Conservation (phyloP, 2,888 invertebrate species). For the Eurytoma adleriae region DNA sequence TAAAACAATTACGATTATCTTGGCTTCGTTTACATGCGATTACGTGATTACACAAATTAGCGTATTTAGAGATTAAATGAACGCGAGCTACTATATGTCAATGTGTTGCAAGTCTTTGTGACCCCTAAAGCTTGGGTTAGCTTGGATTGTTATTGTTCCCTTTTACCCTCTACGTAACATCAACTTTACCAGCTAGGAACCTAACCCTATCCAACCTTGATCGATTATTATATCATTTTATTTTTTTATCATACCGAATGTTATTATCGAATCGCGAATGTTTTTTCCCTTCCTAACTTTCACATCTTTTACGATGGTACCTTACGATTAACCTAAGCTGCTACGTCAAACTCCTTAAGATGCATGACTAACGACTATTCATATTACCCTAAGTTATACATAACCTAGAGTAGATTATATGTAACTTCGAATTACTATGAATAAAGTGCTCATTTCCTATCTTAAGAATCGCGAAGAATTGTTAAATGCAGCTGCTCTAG, state of each 20-base stretch:
- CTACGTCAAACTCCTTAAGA: slow-evolving; percentile 49
- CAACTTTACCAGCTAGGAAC: slow-evolving; percentile 36
- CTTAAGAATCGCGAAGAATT: slow-evolving; percentile 47
- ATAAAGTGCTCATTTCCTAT: slow-evolving; percentile 28
- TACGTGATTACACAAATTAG: slow-evolving; percentile 39
- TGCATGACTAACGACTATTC: slow-evolving; percentile 39
- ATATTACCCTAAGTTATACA: slow-evolving; percentile 42
- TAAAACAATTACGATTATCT: slow-evolving; percentile 37
- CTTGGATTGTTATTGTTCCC: slow-evolving; percentile 49
- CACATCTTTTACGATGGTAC: slow-evolving; percentile 38
- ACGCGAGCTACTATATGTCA: slow-evolving; percentile 36
- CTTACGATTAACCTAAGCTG: slow-evolving; percentile 49
- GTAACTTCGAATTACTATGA: slow-evolving; percentile 44
- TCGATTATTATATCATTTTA: slow-evolving; percentile 13
- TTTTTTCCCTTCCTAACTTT: slow-evolving; percentile 15
- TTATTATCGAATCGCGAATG: slow-evolving; percentile 25
- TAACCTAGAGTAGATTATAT: slow-evolving; percentile 43
- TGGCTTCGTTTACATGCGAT: slow-evolving; percentile 18
- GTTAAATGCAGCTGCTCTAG: slow-evolving; percentile 42
- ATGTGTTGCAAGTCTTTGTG: slow-evolving; percentile 14
- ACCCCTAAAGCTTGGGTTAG: slow-evolving; percentile 35
- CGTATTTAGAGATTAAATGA: slow-evolving; percentile 44
- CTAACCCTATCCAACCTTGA: neutral
- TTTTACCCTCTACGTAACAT: slow-evolving; percentile 47
- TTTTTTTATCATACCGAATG: slow-evolving; percentile 24